phyloP scores from a whole-genome alignment of 2,113 vertebrate genomes.

The Gobius niger region DNA sequence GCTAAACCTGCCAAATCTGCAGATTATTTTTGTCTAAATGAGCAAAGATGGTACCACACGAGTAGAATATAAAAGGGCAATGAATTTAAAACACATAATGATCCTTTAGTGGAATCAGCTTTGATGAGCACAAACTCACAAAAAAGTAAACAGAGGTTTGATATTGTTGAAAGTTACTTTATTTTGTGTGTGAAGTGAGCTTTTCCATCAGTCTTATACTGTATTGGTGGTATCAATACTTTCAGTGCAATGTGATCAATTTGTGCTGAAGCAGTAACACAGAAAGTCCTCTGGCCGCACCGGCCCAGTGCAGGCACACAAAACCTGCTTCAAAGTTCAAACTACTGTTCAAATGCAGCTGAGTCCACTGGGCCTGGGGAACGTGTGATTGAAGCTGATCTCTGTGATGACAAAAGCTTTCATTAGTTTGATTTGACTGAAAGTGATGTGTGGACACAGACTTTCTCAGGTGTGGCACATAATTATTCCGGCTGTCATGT shows the following conservation, averaged over 20 bases:
- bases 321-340: neutral
- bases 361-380: neutral
- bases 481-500: conserved; percentile 58
- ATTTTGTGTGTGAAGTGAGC: neutral
- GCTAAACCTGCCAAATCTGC: neutral
- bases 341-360: neutral
- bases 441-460: conserved; percentile 25
- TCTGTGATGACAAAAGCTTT: conserved; percentile 3
- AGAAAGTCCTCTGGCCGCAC: too few species aligned
- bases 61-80: neutral
- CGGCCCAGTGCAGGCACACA: neutral
- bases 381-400: neutral
- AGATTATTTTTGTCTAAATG: neutral
- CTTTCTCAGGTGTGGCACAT: conserved; percentile 45
- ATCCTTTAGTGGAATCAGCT: too few species aligned
- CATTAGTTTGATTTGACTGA: conserved; percentile 27
- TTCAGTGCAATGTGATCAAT: too few species aligned
- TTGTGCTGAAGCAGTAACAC: too few species aligned
- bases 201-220: too few species aligned
- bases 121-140: too few species aligned
- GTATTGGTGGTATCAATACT: too few species aligned
- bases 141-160: neutral
- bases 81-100: neutral
- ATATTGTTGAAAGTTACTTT: neutral
- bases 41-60: neutral